A percentile compares a stretch with the other conserved stretches of the same genome.
Evolutionary conservation across 1,140 invertebrate species (phyloP).

Genomic region (Lucilia sericata): DNA sequence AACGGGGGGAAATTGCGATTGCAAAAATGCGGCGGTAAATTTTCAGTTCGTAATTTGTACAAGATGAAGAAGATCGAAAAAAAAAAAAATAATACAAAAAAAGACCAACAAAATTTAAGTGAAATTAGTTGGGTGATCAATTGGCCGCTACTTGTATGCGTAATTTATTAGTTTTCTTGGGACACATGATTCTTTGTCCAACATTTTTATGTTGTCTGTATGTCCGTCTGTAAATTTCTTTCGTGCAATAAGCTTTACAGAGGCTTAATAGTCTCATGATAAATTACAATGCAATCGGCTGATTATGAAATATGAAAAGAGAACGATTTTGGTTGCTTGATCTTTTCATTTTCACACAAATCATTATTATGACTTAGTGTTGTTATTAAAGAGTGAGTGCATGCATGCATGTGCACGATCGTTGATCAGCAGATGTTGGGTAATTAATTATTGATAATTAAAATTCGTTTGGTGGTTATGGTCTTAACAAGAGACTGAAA

Average conservation of each 20-base stretch:
- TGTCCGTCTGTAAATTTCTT: too few relatives aligned
- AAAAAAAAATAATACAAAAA: background rate
- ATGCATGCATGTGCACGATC: background rate
- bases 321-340: too few relatives aligned
- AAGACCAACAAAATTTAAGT: conserved; percentile 13
- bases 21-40: background rate
- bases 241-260: background rate
- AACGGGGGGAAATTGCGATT: background rate
- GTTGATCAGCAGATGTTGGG: background rate
- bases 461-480: background rate
- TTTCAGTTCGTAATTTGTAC: background rate
- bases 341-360: background rate
- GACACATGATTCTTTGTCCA: background rate
- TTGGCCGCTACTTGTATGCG: conserved; percentile 35
- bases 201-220: background rate
- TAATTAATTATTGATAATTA: conserved; percentile 8
- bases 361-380: background rate
- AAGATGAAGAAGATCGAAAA: too few relatives aligned
- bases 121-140: conserved; percentile 42
- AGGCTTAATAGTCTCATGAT: background rate
- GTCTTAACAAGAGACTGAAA: background rate
- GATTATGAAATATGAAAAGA: too few relatives aligned
- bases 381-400: background rate
- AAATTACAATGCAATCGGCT: too few relatives aligned
- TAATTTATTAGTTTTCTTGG: conserved; percentile 33